These are phyloP conservation scores for Hemichromis elongatus DNA, from an alignment of 2,113 vertebrate genomes.

Conservation along the genomic window DNA sequence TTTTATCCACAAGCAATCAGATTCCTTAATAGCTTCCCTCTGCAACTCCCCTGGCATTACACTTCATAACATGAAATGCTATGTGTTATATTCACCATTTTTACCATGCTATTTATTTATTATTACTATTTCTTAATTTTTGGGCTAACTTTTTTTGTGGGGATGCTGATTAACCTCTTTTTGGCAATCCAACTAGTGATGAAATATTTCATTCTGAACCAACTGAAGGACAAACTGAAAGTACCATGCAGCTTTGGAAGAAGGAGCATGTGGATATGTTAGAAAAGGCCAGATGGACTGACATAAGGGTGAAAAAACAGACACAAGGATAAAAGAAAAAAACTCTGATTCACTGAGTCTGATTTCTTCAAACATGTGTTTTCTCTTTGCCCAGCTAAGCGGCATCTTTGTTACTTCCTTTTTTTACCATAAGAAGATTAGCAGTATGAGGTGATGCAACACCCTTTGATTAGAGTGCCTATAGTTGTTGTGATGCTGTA, in stretches of 20 bases:
- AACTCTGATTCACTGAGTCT: not conserved
- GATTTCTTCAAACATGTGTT: not conserved
- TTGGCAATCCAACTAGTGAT: not conserved
- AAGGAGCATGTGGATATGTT: not conserved
- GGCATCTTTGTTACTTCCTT: slow-evolving; percentile 7
- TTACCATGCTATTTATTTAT: not conserved
- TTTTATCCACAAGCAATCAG: not conserved
- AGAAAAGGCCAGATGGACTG: not conserved
- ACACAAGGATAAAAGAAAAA: not conserved
- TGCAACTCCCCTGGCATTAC: not conserved
- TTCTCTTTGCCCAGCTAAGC: slow-evolving; percentile 1
- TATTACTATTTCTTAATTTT: not conserved
- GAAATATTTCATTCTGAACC: not conserved
- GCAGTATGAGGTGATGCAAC: slow-evolving; percentile 22
- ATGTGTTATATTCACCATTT: not conserved
- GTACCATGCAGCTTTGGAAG: not conserved
- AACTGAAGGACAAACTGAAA: not conserved
- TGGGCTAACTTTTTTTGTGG: not conserved
- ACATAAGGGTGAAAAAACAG: not conserved
- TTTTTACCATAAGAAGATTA: slow-evolving; percentile 40
- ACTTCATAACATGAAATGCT: not conserved
- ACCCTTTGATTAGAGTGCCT: slow-evolving; percentile 14
- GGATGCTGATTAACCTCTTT: not conserved
- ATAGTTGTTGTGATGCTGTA: slow-evolving; percentile 5
- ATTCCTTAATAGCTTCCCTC: not conserved